Evolutionary conservation across 2,113 vertebrate species (phyloP).

Genomic region (Chunga burmeisteri): DNA sequence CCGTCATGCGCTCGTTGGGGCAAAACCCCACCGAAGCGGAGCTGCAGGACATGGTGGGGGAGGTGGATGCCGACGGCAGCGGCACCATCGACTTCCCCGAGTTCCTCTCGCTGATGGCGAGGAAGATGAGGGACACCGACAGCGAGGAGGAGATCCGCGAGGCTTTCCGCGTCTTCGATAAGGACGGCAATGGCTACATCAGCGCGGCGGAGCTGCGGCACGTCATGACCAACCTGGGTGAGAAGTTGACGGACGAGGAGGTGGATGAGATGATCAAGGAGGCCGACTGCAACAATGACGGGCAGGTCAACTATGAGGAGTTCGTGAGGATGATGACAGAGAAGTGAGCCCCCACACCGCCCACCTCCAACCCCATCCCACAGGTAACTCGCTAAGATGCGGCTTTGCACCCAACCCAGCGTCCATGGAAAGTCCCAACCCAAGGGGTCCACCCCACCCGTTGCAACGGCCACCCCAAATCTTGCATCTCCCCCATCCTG

Average conservation of each 20-base stretch:
- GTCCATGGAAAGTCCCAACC: not conserved
- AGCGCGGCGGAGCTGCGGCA: conserved; percentile 52
- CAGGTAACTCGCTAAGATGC: not conserved
- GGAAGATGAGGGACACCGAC: conserved; percentile 64
- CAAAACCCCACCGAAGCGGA: conserved; percentile 87
- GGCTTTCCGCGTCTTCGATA: conserved; percentile 75
- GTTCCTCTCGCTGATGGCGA: conserved; percentile 73
- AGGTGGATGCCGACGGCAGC: conserved; percentile 83
- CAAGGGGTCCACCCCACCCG: not conserved
- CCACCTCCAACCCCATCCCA: accelerated
- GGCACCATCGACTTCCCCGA: conserved; percentile 66
- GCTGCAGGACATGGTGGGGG: conserved; percentile 83
- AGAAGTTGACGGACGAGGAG: conserved; percentile 63
- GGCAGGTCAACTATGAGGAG: conserved; percentile 63
- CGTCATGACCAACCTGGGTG: conserved; percentile 56
- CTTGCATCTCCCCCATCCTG: accelerated
- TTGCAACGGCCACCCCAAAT: not conserved
- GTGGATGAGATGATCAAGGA: conserved; percentile 59
- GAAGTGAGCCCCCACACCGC: not conserved
- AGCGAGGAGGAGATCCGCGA: conserved; percentile 76
- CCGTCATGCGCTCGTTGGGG: conserved; percentile 87
- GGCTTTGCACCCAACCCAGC: accelerated
- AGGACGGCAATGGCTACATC: conserved; percentile 52
- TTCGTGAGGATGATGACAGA: conserved; percentile 60
- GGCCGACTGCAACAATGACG: conserved; percentile 37